Percentiles rank a stretch among this genome's conserved stretches.
Evolutionary conservation across 2,888 invertebrate genomes (phyloP).

Genomic region (Trachelus tabidus): DNA sequence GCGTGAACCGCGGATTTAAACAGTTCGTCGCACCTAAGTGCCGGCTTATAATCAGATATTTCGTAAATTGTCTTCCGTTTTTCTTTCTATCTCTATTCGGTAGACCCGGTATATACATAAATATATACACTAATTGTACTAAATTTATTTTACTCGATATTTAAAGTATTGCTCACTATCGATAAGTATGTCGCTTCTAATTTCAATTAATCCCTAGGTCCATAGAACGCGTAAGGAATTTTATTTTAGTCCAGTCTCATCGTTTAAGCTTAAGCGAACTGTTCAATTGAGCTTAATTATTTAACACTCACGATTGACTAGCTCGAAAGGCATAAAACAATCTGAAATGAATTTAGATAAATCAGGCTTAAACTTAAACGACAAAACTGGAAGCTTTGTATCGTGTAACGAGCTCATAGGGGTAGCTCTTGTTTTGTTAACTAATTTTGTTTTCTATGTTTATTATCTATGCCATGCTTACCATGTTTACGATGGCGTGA

Average conservation of each 20-base stretch:
- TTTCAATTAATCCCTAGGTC: constrained; percentile 12
- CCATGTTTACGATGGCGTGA: constrained; percentile 1
- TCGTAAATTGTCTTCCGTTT: constrained; percentile 34
- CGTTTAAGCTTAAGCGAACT: not conserved
- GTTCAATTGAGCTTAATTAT: not conserved
- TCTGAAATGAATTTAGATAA: not conserved
- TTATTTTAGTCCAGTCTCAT: not conserved
- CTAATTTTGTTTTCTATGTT: constrained; percentile 9
- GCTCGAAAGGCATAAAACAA: too few relatives aligned
- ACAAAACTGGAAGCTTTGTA: constrained; percentile 22
- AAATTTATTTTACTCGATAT: constrained; percentile 21
- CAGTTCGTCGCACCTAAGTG: constrained; percentile 32
- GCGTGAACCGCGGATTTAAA: constrained; percentile 14
- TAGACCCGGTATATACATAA: constrained; percentile 8
- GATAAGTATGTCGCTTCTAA: constrained; percentile 28
- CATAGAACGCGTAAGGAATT: constrained; percentile 3
- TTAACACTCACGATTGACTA: not conserved
- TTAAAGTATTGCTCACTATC: constrained; percentile 6
- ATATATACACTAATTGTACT: constrained; percentile 6
- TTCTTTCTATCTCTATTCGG: constrained; percentile 23
- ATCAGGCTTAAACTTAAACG: not conserved
- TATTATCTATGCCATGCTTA: not conserved
- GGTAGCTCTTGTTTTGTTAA: constrained; percentile 12
- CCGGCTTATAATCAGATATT: constrained; percentile 23
- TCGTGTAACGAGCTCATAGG: constrained; percentile 10